These are phyloP conservation scores for Percina caprodes DNA, from an alignment of 2,113 vertebrate species.

Conservation along the genomic window DNA sequence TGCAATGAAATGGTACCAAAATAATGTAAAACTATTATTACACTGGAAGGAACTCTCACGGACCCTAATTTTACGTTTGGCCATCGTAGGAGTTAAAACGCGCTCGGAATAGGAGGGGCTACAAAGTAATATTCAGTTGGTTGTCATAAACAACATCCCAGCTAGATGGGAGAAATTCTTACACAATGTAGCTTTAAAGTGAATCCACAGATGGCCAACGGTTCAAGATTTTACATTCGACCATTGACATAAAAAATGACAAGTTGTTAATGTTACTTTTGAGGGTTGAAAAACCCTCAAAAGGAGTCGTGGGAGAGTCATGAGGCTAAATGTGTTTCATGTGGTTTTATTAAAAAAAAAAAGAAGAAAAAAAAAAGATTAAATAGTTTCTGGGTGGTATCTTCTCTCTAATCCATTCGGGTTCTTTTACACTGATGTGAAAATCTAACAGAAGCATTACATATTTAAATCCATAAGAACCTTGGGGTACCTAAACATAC, in stretches of 20 bases:
- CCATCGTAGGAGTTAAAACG: too few relatives aligned
- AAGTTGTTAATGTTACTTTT: neutral
- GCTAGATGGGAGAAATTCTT: too few relatives aligned
- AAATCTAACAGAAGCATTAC: neutral
- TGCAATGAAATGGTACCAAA: too few relatives aligned
- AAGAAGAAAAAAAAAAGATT: neutral
- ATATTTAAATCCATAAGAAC: neutral
- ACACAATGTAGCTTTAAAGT: neutral
- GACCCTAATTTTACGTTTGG: too few relatives aligned
- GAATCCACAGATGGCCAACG: neutral
- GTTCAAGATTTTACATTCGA: too few relatives aligned
- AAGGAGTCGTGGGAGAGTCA: neutral
- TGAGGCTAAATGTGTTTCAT: neutral
- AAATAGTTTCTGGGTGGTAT: neutral
- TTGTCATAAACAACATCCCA: too few relatives aligned
- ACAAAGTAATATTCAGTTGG: too few relatives aligned
- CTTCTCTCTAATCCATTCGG: neutral
- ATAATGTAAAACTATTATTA: too few relatives aligned
- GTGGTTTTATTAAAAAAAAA: constrained; percentile 24
- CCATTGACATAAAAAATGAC: neutral
- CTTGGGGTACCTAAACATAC: neutral
- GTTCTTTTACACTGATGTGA: neutral
- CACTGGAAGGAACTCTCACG: too few relatives aligned
- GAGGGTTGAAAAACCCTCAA: neutral
- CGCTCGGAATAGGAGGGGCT: too few relatives aligned